Evolutionary conservation across 2,113 vertebrate genomes (phyloP), one percentile per base, ranked within the genome.

Genomic region (Xiphias gladius): DNA sequence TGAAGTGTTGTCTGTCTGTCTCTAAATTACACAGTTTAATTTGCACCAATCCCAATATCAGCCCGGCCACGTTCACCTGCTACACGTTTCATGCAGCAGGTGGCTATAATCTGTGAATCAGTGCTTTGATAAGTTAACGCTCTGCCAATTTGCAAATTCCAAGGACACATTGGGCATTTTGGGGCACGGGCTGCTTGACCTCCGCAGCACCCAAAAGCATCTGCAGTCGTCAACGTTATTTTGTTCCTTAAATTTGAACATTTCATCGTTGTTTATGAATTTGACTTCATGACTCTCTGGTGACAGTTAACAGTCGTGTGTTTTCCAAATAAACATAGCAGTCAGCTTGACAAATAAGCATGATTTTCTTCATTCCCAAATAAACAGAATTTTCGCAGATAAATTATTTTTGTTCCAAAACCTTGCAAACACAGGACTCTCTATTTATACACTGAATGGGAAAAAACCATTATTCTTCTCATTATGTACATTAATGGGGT

Each of bases 21-120:
- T 52, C 14, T 16, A 8, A 61, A 54, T 58, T 0, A 50, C 22
- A 14, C n/a, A 0, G 30, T 46, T 54, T 57, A 41, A 57, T 35
- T 46, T 4, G 28, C 32, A 61, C 41, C 76, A 13, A 26, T n/a
- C 64, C 16, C 16, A 26, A 0, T 20, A 39, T 48, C 8, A 4
- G 0, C 22, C 22, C 14, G 62, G 57, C 7, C 11, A 1, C 1
- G 28, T 50, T 76, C 61, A 76, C 80, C 68, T 76, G 89, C 39
- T 65, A 10, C 48, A 39, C 58, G 43, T 50, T 24, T 48, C 32
- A 67, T 59, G 46, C 67, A 55, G 61, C 79, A 74, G 52, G 77
- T 43, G 30, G 19, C 50, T 32, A 2, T 50, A 43, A 59, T 24
- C 52, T 78, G 74, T 83, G 81, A 83, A 78, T 83, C 76, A 80